These are phyloP conservation scores for Corythornis madagascariensis DNA, from an alignment of 2,113 vertebrate species.

Conservation along the genomic window DNA sequence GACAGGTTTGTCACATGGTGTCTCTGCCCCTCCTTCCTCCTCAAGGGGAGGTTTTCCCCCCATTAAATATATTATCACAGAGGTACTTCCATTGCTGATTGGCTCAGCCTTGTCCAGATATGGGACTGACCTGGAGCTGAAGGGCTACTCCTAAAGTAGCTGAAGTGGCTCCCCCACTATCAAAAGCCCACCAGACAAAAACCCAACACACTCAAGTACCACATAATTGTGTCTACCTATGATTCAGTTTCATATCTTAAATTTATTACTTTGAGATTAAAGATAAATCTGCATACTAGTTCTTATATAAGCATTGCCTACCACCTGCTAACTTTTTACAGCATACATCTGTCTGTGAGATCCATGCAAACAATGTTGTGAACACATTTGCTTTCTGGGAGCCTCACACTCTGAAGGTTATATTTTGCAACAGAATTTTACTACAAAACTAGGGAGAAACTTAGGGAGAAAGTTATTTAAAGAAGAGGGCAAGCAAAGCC, in stretches of 20 bases:
- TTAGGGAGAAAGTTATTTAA: neutral
- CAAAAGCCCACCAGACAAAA: neutral
- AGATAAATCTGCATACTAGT: neutral
- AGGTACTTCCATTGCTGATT: neutral
- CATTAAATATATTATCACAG: neutral
- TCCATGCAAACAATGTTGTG: neutral
- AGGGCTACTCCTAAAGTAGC: neutral
- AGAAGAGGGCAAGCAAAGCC: neutral
- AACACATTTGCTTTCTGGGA: neutral
- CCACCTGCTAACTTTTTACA: neutral
- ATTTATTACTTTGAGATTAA: neutral
- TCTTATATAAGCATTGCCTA: neutral
- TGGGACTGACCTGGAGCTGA: neutral
- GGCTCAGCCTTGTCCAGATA: neutral
- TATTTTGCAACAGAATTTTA: neutral
- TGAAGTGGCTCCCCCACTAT: neutral
- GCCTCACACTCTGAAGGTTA: neutral
- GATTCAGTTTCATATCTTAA: neutral
- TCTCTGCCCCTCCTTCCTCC: neutral
- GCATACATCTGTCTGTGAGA: neutral
- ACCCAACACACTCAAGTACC: neutral
- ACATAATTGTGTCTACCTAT: neutral
- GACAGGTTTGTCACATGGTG: neutral
- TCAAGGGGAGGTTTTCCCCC: neutral
- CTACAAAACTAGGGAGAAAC: neutral